phyloP scores from a whole-genome alignment of 2,888 invertebrate genomes.

The Mythimna ferrago region DNA sequence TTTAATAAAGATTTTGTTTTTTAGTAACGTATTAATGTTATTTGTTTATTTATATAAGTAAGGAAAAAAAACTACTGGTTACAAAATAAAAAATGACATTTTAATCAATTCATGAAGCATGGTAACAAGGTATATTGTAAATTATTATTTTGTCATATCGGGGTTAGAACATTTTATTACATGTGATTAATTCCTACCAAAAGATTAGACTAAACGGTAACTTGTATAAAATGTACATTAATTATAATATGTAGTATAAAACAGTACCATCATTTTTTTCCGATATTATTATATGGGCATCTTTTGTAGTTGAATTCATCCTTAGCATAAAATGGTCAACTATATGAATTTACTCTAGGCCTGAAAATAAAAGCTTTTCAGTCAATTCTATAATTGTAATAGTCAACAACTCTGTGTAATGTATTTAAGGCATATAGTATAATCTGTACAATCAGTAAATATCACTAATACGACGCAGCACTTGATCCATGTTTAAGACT shows the following conservation, averaged over 20 bases:
- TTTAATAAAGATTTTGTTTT: conserved; percentile 8
- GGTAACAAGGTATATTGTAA: conserved; percentile 90
- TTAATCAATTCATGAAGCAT: conserved; percentile 90
- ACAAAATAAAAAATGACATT: conserved; percentile 91
- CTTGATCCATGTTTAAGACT: conserved; percentile 47
- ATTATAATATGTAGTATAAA: conserved; percentile 84
- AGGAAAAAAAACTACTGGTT: conserved; percentile 78
- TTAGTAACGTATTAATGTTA: neutral
- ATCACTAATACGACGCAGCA: conserved; percentile 55
- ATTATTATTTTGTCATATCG: conserved; percentile 86
- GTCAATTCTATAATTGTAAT: conserved; percentile 73
- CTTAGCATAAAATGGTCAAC: conserved; percentile 84
- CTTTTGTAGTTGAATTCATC: conserved; percentile 82
- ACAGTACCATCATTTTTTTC: conserved; percentile 83
- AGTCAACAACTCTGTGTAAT: conserved; percentile 71
- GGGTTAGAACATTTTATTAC: conserved; percentile 88
- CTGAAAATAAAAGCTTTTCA: conserved; percentile 81
- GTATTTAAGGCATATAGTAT: conserved; percentile 69
- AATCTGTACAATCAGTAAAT: conserved; percentile 67
- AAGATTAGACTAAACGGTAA: conserved; percentile 89
- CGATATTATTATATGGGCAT: conserved; percentile 78
- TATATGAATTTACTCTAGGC: conserved; percentile 84
- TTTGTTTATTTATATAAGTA: conserved; percentile 6
- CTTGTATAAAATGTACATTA: conserved; percentile 90
- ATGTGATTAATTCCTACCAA: conserved; percentile 86